A percentile compares a stretch with the other conserved stretches of the same genome.
Conservation (phyloP, 2,797 vertebrate species). For the Picus viridis region DNA sequence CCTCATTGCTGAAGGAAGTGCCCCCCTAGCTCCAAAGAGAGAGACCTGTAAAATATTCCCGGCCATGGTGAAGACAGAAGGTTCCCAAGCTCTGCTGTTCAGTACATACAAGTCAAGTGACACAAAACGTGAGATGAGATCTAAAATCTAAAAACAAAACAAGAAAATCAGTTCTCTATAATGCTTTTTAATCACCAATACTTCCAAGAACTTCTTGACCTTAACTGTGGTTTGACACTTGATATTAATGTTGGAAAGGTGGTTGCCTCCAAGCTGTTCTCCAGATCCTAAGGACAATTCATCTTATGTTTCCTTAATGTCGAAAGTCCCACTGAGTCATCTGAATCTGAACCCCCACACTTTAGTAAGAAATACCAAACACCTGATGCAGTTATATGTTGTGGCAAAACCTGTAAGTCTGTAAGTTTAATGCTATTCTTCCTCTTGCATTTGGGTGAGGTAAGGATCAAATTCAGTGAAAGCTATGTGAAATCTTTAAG, state of each 20-base stretch:
- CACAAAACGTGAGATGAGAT: background rate
- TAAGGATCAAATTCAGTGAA: background rate
- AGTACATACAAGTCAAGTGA: background rate
- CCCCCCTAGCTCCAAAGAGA: background rate
- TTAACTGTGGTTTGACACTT: background rate
- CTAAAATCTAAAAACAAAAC: background rate
- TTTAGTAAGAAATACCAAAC: background rate
- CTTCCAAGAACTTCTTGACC: background rate
- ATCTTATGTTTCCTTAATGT: background rate
- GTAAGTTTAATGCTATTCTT: background rate
- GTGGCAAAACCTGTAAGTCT: background rate
- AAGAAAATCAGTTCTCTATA: background rate
- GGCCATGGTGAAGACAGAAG: background rate
- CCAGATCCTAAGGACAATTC: background rate
- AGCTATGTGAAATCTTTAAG: background rate
- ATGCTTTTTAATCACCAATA: background rate
- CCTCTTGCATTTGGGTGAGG: background rate
- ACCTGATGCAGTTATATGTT: background rate
- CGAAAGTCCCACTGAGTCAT: background rate
- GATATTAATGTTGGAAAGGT: background rate
- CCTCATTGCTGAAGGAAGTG: background rate
- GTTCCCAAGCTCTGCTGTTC: background rate
- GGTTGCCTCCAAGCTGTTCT: background rate
- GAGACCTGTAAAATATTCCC: background rate
- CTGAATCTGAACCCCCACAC: background rate